Evolutionary conservation across 2,888 invertebrate species (phyloP), one percentile per base, ranked within the genome.

Genomic region (Acleris sparsana): DNA sequence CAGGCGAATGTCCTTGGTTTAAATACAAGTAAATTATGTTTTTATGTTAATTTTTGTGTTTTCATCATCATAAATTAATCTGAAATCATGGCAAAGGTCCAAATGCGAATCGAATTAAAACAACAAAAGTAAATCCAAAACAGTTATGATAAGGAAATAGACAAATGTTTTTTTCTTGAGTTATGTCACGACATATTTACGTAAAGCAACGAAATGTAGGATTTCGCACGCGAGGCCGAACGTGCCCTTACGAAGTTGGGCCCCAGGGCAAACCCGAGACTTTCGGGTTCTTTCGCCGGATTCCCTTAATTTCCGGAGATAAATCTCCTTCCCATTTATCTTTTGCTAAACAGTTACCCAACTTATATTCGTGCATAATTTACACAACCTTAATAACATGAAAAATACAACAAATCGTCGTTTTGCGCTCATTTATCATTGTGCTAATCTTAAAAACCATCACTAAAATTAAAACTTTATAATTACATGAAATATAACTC

Each of bases 231-330:
- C 49, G 49, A 59, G 60, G 60, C 55, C 43, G 48, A 60, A 52
- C 59, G 43, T 25, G 29, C 18, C 33, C 17, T 43, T 20, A 11
- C 5, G 29, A 61, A 55, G 63, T 53, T 49, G 60, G 43, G 51
- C 65, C 60, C 55, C 48, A 33, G 55, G 65, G 65, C 60, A 55
- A 44, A 18, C 43, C 48, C 59, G 29, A 63, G 60, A 65, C 65
- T 65, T 65, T 65, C 43, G 60, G 60, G 60, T 65, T 65, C 60
- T 65, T 65, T 65, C 60, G 43, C 65, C 60, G 65, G 65, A 60
- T 60, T 61, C 65, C 65, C 60, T 61, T 65, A 55, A 65, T 65
- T 65, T 65, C 65, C 65, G 49, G 65, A 65, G 60, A 65, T 65
- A 65, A 56, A 65, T 65, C 60, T 65, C 49, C 49, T 51, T 29